Percentiles rank a stretch among this genome's conserved stretches.
Evolutionary conservation across 2,113 vertebrate species (phyloP).

Genomic region (Rhodinocichla rosea): DNA sequence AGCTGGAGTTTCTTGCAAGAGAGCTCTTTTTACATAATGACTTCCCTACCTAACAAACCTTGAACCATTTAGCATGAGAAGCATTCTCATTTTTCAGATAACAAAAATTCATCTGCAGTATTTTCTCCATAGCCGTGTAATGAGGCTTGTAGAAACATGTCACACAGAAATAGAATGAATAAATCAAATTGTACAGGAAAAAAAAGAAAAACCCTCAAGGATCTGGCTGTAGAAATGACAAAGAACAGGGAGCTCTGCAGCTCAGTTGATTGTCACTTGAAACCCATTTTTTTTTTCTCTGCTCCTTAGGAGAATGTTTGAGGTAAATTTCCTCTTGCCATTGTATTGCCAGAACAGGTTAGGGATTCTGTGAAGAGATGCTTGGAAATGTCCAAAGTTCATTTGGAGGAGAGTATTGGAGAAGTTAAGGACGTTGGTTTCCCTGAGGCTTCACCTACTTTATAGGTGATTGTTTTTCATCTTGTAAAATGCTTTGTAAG

Average conservation of each 20-base stretch:
- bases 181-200: not conserved
- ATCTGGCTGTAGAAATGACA: not conserved
- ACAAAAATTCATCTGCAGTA: conserved; percentile 9
- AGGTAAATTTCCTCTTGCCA: not conserved
- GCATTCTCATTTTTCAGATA: conserved; percentile 36
- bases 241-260: not conserved
- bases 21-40: not conserved
- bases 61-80: conserved; percentile 7
- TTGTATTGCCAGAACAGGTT: not conserved
- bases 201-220: not conserved
- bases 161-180: conserved; percentile 21
- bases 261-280: not conserved
- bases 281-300: not conserved
- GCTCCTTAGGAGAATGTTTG: not conserved
- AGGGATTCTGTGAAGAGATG: not conserved
- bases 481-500: not conserved
- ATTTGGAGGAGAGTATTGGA: rapidly evolving
- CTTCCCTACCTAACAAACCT: conserved; percentile 4
- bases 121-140: not conserved
- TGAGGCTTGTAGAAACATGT: conserved; percentile 42
- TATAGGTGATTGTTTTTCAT: not conserved
- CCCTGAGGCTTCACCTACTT: not conserved
- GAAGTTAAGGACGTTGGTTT: not conserved
- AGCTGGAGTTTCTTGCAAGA: not conserved
- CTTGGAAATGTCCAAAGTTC: not conserved